Base-by-base conservation (phyloP, 1,140 invertebrate genomes). In the Cephus cinctus region DNA sequence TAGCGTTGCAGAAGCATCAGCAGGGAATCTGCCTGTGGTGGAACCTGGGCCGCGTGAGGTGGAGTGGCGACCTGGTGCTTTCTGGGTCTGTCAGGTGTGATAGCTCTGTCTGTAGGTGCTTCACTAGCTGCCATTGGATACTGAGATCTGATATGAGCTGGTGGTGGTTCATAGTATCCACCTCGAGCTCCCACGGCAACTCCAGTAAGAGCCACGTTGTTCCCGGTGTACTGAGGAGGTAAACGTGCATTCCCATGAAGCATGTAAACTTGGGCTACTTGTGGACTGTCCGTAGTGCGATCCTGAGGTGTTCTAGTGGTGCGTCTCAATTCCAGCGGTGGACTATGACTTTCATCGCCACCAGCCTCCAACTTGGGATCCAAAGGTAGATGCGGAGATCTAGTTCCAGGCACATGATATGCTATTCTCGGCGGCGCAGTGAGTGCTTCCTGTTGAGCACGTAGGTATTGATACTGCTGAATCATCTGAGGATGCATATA, bases 1-100 rank as follows among this genome's bases (percentile, higher is more conserved):
- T 96, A 95, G 20, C 89, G 84, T 82, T 92, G 81, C 1, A 94
- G 74, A 14, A 92, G 69, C 76, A 86, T 89, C 35, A 88, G 81
- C 36, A 92, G 76, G 15, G 87, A 88, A 69, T 92, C 89, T 6
- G 85, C 86, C 63, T 89, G 87, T 23, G 86, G 84, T 42, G 83
- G 83, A 23, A 87, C 85, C 71, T 88, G 86, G 57, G 81, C 82
- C 12, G 83, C 83, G 64, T 89, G 85, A 21, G 87, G 86, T 51
- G 89, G 88, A 35, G 82, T 84, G 22, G 80, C 77, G 2, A 81
- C 79, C 57, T 80, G 81, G 30, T 80, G 73, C 39, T 79, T 81
- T 14, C 81, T 71, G 31, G 80, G 78, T 43, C 74, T 67, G 14
- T 80, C 75, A 3, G 78, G 79, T 0, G 80, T 76, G 2, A 80